Base-by-base conservation (phyloP, 2,888 invertebrate species). In the Pristionchus fissidentatus region DNA sequence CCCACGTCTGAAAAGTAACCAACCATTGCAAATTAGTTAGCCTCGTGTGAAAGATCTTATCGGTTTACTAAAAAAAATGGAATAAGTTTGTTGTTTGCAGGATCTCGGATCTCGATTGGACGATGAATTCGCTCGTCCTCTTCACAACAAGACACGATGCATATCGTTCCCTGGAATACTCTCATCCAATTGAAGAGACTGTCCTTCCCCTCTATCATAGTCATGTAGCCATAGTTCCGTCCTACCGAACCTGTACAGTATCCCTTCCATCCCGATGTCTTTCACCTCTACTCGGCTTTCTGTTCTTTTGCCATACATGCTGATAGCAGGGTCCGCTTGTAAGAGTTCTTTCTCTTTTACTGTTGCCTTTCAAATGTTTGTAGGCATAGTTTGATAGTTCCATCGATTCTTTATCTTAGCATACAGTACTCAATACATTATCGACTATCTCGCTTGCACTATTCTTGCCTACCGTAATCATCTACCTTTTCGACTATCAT, bases 201-300 rank as follows among this genome's bases (percentile, higher is more conserved):
- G 29, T 60, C 32, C 29, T 4, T 55, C 55, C n/a, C n/a, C 8
- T 13, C 1, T 66, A 66, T 29, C 26, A 22, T 66, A 35, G 4
- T 29, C 66, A 19, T 4, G 4, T 5, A 29, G 32, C 8, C 29
- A 32, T 5, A 29, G 15, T 66, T 8, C 66, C 66, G 26, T 32
- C 22, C 66, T 19, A 10, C 66, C 29, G 57, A 57, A 15, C 57
- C 41, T 66, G 66, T 66, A 66, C 66, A 66, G 66, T 66, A 66
- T 3, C 38, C 66, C n/a, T n/a, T n/a, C 35, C 38, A 32, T 38
- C 5, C 32, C 32, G 60, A 0, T 32, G 15, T 35, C 29, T 38
- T 38, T n/a, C n/a, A n/a, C 38, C 66, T 38, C 19, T 8, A 38
- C 29, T 66, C 22, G 19, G n/a, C 38, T 38, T 66, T 66, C 66